Evolutionary conservation across 2,797 vertebrate species (phyloP).

Genomic region (Erethizon dorsatum): DNA sequence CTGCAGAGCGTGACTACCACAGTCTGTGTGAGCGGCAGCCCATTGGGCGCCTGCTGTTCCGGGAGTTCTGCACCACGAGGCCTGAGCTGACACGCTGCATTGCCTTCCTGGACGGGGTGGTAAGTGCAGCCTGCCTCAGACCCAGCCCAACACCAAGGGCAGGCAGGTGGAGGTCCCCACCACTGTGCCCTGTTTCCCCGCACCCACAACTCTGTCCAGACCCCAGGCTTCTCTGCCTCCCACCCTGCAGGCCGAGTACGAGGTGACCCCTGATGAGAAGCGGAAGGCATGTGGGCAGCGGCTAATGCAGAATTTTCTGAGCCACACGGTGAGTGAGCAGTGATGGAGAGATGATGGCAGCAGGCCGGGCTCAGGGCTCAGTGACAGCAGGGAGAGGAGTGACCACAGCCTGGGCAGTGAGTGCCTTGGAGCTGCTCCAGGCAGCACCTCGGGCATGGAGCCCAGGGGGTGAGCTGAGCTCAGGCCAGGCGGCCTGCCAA

Average conservation of each 20-base stretch:
- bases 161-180: background rate
- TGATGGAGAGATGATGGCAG: background rate
- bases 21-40: conserved; percentile 97
- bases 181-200: accelerated
- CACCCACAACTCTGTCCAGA: background rate
- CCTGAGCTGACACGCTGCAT: conserved; percentile 94
- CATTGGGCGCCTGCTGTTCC: conserved; percentile 95
- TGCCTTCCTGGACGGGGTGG: conserved; percentile 97
- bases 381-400: conserved; percentile 22
- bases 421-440: conserved; percentile 50
- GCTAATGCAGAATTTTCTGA: conserved; percentile 94
- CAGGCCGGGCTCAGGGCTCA: background rate
- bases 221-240: conserved; percentile 37
- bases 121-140: conserved; percentile 88
- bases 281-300: conserved; percentile 95
- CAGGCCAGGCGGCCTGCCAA: background rate
- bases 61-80: conserved; percentile 96
- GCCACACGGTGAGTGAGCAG: conserved; percentile 91
- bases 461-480: background rate
- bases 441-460: background rate
- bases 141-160: background rate
- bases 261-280: conserved; percentile 97
- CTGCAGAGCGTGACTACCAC: conserved; percentile 96
- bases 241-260: conserved; percentile 94
- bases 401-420: conserved; percentile 57